Base-by-base conservation (phyloP, 1,140 invertebrate genomes). In the Rhagoletis pomonella region DNA sequence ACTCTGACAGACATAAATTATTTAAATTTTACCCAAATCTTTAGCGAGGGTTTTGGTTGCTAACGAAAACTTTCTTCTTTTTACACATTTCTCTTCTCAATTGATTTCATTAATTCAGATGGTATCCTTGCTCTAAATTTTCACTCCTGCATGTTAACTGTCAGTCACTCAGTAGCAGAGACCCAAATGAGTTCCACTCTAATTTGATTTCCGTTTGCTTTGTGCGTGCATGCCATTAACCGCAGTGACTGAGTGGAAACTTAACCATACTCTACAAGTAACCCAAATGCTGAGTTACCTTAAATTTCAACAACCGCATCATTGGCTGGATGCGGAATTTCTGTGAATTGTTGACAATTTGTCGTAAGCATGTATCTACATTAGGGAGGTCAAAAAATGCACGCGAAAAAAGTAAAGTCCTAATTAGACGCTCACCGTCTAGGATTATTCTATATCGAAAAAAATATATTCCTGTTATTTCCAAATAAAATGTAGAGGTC, bases 201-300 rank as follows among this genome's bases (percentile, higher is more conserved):
- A 69, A 69, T 47, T 69, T 69, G 12, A 69, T 42, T 69, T 69
- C 67, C 67, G 67, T 69, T 69, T 42, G 67, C 39, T 47, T 44
- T 42, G 42, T 14, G 3, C 39, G 39, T 14, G 42, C 29, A 69
- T 69, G 12, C 44, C 67, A 44, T 47, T 69, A 69, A 10, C 7
- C 9, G 14, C 67, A 69, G 10, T 4, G 42, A 17, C 29, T 29
- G 12, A 1, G 9, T 55, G 42, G 10, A 44, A 1, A 42, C 60
- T 62, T 62, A 12, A 62, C 60, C 39, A 42, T 44, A 14, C 42
- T 0, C 42, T 65, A 29, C 10, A 55, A 55, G 5, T 10, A 3
- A 1, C 2, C 67, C 12, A 42, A 42, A 44, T 4, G 3, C 64
- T 65, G n/a, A 5, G 50, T 19, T 39, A 29, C 10, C 19, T 42